phyloP scores from a whole-genome alignment of 2,888 invertebrate species.

The Zeuzera pyrina region DNA sequence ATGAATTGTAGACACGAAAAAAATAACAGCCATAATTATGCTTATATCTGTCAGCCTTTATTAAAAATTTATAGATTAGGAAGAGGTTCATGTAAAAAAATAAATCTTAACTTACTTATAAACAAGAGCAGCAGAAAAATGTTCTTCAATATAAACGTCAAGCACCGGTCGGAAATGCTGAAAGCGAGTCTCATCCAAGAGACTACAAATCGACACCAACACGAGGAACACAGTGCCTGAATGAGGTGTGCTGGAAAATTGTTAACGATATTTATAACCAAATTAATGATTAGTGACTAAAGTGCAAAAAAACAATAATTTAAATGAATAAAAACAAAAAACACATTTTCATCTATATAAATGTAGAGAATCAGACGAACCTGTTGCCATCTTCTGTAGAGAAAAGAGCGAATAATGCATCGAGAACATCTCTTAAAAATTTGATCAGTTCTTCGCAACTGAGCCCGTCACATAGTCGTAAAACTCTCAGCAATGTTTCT shows the following conservation, averaged over 20 bases:
- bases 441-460: conserved; percentile 94
- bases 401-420: conserved; percentile 94
- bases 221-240: conserved; percentile 95
- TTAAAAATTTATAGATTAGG: too few species aligned
- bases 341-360: too few species aligned
- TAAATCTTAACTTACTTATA: conserved; percentile 79
- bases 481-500: conserved; percentile 86
- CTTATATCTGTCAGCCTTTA: too few species aligned
- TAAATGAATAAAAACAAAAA: neutral
- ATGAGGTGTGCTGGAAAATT: conserved; percentile 81
- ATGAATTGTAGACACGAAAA: too few species aligned
- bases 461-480: conserved; percentile 85
- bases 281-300: too few species aligned
- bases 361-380: too few species aligned
- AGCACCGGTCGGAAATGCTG: conserved; percentile 95
- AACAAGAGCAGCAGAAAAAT: conserved; percentile 95
- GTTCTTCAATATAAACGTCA: conserved; percentile 94
- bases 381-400: conserved; percentile 92
- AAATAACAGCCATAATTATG: too few species aligned
- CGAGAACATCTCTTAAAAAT: conserved; percentile 94
- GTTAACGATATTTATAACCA: too few species aligned
- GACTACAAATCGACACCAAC: conserved; percentile 91
- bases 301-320: too few species aligned
- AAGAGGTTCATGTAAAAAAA: too few species aligned
- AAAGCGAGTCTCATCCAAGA: conserved; percentile 91